Evolutionary conservation across 2,797 vertebrate species (phyloP).

Genomic region (Chelonia mydas): DNA sequence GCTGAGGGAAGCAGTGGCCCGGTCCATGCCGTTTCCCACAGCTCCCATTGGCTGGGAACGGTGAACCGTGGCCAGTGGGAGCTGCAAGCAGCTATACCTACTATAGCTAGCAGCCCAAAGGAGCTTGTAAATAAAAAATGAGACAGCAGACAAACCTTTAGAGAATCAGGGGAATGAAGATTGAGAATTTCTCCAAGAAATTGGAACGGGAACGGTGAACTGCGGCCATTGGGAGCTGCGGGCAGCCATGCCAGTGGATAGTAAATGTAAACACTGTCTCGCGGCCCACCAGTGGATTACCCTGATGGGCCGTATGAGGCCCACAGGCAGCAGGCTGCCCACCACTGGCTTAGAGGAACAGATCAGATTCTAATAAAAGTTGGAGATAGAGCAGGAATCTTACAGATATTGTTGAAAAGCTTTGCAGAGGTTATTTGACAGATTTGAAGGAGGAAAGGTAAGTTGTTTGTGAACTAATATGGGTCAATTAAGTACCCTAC

Average conservation of each 20-base stretch:
- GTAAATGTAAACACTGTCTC: too few relatives aligned
- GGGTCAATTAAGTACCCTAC: background rate
- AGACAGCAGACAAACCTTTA: background rate
- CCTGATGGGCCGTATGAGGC: too few relatives aligned
- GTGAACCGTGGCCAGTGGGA: too few relatives aligned
- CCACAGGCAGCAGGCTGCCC: too few relatives aligned
- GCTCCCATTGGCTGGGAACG: too few relatives aligned
- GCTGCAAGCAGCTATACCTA: too few relatives aligned
- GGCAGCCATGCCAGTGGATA: too few relatives aligned
- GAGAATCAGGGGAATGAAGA: accelerated
- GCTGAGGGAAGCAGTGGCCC: too few relatives aligned
- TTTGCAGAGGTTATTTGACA: background rate
- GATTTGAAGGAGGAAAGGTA: background rate
- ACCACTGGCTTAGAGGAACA: background rate
- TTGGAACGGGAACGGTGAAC: too few relatives aligned
- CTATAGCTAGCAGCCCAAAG: background rate
- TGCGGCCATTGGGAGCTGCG: too few relatives aligned
- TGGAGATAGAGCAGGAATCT: background rate
- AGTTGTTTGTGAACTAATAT: background rate
- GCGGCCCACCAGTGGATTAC: too few relatives aligned
- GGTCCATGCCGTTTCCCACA: too few relatives aligned
- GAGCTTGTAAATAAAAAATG: background rate
- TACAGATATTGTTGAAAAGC: background rate
- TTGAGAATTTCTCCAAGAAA: background rate
- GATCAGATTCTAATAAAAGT: background rate